Base-by-base conservation (phyloP, 2,797 vertebrate genomes). In the Oryzias sinensis region DNA sequence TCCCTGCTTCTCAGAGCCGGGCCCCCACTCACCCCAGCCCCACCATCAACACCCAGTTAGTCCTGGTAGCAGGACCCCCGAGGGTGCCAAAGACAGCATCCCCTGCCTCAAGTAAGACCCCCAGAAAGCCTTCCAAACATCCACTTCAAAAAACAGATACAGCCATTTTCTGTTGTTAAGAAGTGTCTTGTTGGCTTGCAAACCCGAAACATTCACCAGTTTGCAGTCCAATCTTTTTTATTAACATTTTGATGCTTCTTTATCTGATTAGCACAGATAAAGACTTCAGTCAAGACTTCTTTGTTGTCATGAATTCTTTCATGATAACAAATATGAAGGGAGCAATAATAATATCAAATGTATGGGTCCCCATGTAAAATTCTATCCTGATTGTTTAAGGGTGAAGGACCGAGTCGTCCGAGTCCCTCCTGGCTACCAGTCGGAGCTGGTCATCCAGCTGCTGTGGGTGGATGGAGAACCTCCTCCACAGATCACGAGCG, bases 381-480 rank as follows among this genome's bases (percentile, higher is more conserved):
- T 25, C 1, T 18, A 14, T 0, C 55, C 16, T 27, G 11, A 53
- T 1, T 61, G 7, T 53, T 61, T 63, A 68, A 99, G 97, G n/a
- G 96, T 98, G 74, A 98, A 97, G 85, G 91, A 93, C 47, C 91
- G 94, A 17, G 88, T 91, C 45, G 90, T 95, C 22, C 86, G 94
- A 70, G 95, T 97, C 87, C 94, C 96, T 53, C 94, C 96, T 9
- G 97, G 97, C 6, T 99, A 97, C 90, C 97, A 99, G 82, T 95
- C 95, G 24, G 94, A 97, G 67, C 90, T 99, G 45, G 95, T 98
- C 58, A 91, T 98, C 82, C 96, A 98, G 85, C 64, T 99, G 83
- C 92, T 94, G 56, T 96, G 95, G 94, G 91, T 93, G 20, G 96
- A 99, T 59, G 96, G 96, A 66, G 97, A 99, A 51, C 93, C 95